Base-by-base conservation (phyloP, 2,797 vertebrate genomes). In the Neostethus bicornis region DNA sequence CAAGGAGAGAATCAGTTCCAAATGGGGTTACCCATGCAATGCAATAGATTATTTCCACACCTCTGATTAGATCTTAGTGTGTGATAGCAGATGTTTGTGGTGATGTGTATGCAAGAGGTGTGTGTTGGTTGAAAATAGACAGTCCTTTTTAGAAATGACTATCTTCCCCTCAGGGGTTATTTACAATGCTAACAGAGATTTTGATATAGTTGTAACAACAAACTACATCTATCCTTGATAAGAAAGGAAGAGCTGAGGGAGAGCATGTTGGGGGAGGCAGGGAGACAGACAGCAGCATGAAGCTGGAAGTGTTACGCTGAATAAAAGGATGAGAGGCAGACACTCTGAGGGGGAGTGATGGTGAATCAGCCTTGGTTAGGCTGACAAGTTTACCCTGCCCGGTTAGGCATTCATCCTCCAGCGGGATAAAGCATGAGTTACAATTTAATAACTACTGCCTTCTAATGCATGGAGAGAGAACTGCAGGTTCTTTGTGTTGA, bases 371-470 rank as follows among this genome's bases (percentile, higher is more conserved):
- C 70, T 81, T 57, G 48, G 75, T 75, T 35, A 46, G 58, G 64
- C 55, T 68, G 77, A 80, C 73, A 75, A 74, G 71, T 80, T 77
- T 68, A 54, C 66, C 57, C 70, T 68, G 73, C 75, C 65, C 48
- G 14, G 45, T 37, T 73, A 19, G 16, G 34, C 69, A 61, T 61
- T 69, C 71, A 73, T 67, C 58, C 59, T 44, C 16, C 3, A 31
- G 44, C 28, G 21, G 63, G 73, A 77, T 77, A 51, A 64, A 66
- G 61, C 42, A 41, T 60, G 47, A 76, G 24, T 55, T 76, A 83
- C 83, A 71, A 70, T 78, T 68, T 81, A 79, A 84, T 57, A 20
- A 64, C 61, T 87, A 83, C 81, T 81, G 90, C 88, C 87, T 56
- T 85, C 90, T 73, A 35, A 79, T 73, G 90, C 86, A 45, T 26